These are phyloP conservation scores for Laothoe populi DNA, from an alignment of 2,888 invertebrate species.

Conservation along the genomic window DNA sequence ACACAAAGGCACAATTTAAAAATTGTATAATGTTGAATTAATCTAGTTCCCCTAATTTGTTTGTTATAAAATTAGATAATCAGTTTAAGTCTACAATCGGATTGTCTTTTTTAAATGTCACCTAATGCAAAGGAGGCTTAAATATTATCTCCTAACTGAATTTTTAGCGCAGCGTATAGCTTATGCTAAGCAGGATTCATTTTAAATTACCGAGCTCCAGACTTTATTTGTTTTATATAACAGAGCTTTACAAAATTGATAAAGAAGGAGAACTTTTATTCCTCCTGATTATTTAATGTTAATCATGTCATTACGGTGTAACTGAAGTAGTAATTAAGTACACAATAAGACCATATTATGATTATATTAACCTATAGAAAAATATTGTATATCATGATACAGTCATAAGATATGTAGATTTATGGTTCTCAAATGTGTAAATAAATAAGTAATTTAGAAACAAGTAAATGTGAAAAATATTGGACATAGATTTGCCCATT, in stretches of 20 bases:
- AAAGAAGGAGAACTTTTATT: constrained; percentile 45
- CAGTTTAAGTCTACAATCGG: constrained; percentile 7
- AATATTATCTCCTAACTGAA: constrained; percentile 50
- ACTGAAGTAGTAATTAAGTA: neutral
- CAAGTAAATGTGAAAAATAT: too few relatives aligned
- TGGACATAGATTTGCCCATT: too few relatives aligned
- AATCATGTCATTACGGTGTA: constrained; percentile 6
- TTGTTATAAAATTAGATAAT: constrained; percentile 14
- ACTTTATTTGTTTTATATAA: constrained; percentile 56
- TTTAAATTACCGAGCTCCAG: constrained; percentile 50
- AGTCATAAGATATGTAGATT: too few relatives aligned
- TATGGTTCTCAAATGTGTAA: too few relatives aligned
- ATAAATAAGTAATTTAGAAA: too few relatives aligned
- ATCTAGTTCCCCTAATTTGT: neutral
- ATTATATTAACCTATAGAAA: neutral
- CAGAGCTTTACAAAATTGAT: constrained; percentile 51
- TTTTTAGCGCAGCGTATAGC: constrained; percentile 52
- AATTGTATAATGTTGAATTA: neutral
- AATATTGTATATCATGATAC: too few relatives aligned
- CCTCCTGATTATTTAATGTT: constrained; percentile 33
- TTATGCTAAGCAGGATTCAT: constrained; percentile 67
- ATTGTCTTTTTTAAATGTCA: constrained; percentile 45
- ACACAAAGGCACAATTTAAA: too few relatives aligned
- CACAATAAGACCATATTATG: neutral
- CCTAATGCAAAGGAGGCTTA: constrained; percentile 50